Percentiles rank a stretch among this genome's conserved stretches.
Conservation (phyloP, 2,888 invertebrate genomes). For the Lycocerus yunnanus region DNA sequence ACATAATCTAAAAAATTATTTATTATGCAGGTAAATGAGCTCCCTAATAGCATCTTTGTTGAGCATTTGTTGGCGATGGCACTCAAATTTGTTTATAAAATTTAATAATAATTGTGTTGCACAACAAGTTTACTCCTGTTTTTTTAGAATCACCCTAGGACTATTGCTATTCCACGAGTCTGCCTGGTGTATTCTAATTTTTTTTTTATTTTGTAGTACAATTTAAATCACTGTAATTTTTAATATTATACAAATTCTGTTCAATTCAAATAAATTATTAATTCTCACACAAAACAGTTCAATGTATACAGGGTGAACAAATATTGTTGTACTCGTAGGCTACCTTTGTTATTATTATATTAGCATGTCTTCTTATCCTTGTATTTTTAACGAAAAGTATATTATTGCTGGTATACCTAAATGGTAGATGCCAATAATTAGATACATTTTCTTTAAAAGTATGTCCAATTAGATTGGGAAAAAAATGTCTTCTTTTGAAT, state of each 20-base stretch:
- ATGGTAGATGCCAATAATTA: no score
- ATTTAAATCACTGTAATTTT: neutral
- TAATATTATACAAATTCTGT: neutral
- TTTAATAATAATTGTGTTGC: neutral
- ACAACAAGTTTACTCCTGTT: neutral
- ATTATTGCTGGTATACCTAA: no score
- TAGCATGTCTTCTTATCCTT: no score
- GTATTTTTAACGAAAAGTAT: no score
- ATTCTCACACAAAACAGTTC: neutral
- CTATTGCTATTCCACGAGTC: neutral
- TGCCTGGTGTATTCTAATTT: neutral
- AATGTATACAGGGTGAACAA: neutral
- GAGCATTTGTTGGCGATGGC: neutral
- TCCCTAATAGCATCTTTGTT: neutral
- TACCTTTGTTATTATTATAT: neutral
- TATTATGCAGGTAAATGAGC: neutral
- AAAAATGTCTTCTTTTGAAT: no score
- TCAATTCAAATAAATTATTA: neutral
- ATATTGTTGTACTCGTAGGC: neutral
- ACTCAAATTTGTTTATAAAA: neutral
- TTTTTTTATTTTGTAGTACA: neutral
- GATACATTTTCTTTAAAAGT: no score
- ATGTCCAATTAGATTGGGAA: no score
- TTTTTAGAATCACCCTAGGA: neutral
- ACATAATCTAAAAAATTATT: neutral